These are phyloP conservation scores for Drosophila ustulata DNA, from an alignment of 2,888 invertebrate genomes.

Conservation along the genomic window DNA sequence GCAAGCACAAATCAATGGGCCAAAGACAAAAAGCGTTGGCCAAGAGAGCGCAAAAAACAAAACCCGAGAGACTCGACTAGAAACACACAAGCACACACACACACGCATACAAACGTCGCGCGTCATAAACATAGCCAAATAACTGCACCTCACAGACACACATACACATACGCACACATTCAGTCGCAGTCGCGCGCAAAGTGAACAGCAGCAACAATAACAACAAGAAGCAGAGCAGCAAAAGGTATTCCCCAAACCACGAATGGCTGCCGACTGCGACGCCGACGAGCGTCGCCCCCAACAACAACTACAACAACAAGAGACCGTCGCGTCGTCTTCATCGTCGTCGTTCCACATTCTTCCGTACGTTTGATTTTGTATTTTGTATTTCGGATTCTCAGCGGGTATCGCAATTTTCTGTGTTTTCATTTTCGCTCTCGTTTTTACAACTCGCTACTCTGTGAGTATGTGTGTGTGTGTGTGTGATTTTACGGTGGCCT, in stretches of 20 bases:
- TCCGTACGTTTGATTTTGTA: constrained; percentile 51
- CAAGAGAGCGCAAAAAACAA: constrained; percentile 49
- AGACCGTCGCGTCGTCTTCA: constrained; percentile 31
- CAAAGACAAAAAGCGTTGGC: constrained; percentile 41
- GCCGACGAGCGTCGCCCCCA: constrained; percentile 65
- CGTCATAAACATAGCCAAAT: constrained; percentile 63
- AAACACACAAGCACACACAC: constrained; percentile 25
- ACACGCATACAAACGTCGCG: constrained; percentile 13
- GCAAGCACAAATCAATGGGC: constrained; percentile 71
- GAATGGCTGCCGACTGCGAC: constrained; percentile 48
- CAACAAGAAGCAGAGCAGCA: constrained; percentile 32
- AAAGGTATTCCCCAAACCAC: constrained; percentile 79
- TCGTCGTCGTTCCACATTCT: constrained; percentile 76
- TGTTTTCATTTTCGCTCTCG: constrained; percentile 78
- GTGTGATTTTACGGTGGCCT: constrained; percentile 31
- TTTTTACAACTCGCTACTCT: constrained; percentile 63
- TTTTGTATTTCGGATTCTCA: constrained; percentile 39
- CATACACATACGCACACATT: constrained; percentile 33
- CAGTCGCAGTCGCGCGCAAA: constrained; percentile 19
- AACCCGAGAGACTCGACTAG: constrained; percentile 30
- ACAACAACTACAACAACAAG: constrained; percentile 36
- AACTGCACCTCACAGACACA: constrained; percentile 66
- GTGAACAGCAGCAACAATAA: constrained; percentile 25
- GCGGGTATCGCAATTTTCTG: constrained; percentile 54
- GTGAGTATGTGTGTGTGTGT: constrained; percentile 16